Evolutionary conservation across 2,113 vertebrate species (phyloP).

Genomic region (Sorex araneus): DNA sequence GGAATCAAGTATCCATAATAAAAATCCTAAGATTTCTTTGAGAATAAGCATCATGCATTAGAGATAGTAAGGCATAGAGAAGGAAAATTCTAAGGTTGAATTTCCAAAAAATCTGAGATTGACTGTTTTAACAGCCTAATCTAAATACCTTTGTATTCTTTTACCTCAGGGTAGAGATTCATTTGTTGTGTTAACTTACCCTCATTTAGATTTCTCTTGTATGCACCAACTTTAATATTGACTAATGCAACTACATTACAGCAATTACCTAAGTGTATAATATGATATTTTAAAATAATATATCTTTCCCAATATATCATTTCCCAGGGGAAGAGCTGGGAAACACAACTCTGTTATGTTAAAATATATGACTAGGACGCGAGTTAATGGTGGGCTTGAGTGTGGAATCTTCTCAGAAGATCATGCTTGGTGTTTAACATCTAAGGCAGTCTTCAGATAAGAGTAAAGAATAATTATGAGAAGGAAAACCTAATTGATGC

Average conservation of each 20-base stretch:
- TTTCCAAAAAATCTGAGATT: neutral
- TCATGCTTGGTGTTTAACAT: constrained; percentile 1
- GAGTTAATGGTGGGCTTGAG: neutral
- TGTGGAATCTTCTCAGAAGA: neutral
- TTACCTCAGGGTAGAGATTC: neutral
- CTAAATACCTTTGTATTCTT: constrained; percentile 5
- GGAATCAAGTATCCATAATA: neutral
- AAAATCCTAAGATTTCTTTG: neutral
- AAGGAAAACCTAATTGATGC: neutral
- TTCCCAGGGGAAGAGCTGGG: neutral
- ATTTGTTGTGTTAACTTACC: neutral
- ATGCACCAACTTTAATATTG: neutral
- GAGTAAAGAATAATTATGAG: neutral
- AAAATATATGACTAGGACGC: neutral
- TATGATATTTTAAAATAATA: neutral
- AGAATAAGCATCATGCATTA: neutral
- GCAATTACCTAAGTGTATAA: neutral
- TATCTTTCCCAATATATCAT: neutral
- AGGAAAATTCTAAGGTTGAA: neutral
- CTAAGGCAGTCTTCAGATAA: neutral
- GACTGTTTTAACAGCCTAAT: neutral
- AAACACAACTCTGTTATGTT: neutral
- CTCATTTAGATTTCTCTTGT: constrained; percentile 41
- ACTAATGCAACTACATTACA: neutral
- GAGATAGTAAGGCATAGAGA: neutral